Conservation (phyloP, 2,113 vertebrate genomes). For the Zingel zingel region DNA sequence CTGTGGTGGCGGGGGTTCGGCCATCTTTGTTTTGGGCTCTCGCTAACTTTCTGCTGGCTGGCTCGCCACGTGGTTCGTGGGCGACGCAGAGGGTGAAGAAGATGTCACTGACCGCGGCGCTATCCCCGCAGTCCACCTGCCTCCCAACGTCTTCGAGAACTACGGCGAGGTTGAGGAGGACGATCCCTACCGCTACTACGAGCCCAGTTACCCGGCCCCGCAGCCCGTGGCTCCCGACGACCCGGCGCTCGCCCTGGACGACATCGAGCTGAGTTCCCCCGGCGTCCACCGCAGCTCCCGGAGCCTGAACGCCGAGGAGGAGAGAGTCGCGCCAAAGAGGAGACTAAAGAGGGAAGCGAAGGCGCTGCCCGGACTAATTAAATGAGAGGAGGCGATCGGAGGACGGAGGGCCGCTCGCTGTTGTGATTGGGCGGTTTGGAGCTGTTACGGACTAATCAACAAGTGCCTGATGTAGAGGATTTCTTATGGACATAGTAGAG, state of each 20-base stretch:
- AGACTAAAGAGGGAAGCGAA: constrained; percentile 40
- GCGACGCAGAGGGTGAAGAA: constrained; percentile 78
- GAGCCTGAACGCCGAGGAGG: constrained; percentile 55
- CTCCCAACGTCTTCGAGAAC: constrained; percentile 88
- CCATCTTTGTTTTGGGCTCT: constrained; percentile 63
- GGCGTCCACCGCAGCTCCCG: constrained; percentile 84
- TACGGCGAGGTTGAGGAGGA: constrained; percentile 87
- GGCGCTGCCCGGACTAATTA: constrained; percentile 41
- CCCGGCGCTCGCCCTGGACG: constrained; percentile 84
- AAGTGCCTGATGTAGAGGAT: constrained; percentile 73
- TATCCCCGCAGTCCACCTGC: constrained; percentile 87
- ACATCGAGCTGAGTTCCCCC: constrained; percentile 86
- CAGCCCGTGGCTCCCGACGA: constrained; percentile 88
- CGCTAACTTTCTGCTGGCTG: constrained; percentile 38
- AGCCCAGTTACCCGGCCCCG: constrained; percentile 90
- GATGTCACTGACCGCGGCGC: constrained; percentile 84
- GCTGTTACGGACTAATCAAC: constrained; percentile 61
- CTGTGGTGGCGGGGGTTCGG: constrained; percentile 47
- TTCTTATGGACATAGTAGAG: constrained; percentile 59
- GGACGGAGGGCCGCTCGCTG: constrained; percentile 16
- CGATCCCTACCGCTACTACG: constrained; percentile 85
- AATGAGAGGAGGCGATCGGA: constrained; percentile 40
- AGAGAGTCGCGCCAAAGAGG: constrained; percentile 26
- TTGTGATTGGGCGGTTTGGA: constrained; percentile 49
- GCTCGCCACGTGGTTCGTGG: constrained; percentile 59